phyloP scores from a whole-genome alignment of 1,140 invertebrate species.

The Drusus annulatus region DNA sequence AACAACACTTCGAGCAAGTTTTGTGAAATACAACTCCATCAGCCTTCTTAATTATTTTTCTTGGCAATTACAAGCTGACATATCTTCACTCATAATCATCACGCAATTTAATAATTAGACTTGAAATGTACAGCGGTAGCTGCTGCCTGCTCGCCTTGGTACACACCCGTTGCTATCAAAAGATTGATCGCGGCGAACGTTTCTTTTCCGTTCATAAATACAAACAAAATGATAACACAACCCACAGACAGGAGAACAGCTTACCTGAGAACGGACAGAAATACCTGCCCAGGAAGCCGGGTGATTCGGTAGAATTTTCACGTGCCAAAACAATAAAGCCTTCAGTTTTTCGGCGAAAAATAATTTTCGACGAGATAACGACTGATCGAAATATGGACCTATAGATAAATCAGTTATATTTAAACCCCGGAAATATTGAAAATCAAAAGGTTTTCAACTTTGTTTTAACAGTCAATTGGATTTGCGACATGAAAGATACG shows the following conservation, averaged over 20 bases:
- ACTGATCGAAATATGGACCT: background rate
- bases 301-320: conserved; percentile 32
- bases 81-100: conserved; percentile 38
- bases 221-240: background rate
- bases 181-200: conserved; percentile 31
- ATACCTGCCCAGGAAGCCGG: background rate
- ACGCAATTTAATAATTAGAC: conserved; percentile 39
- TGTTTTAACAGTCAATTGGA: no score
- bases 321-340: conserved; percentile 19
- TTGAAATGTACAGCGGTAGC: conserved; percentile 8
- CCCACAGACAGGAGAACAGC: conserved; percentile 1
- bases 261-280: conserved; percentile 10
- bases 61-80: conserved; percentile 28
- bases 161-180: conserved; percentile 16
- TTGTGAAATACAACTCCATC: conserved; percentile 6
- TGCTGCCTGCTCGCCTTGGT: no score
- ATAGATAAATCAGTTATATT: no score
- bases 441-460: no score
- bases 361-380: conserved; percentile 9
- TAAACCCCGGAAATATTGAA: no score
- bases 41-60: conserved; percentile 3
- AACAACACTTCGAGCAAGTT: background rate
- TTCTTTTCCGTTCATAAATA: conserved; percentile 31
- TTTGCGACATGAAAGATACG: no score
- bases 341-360: conserved; percentile 24